Conservation (phyloP, 2,888 invertebrate genomes). For the Apocheima hispidaria region DNA sequence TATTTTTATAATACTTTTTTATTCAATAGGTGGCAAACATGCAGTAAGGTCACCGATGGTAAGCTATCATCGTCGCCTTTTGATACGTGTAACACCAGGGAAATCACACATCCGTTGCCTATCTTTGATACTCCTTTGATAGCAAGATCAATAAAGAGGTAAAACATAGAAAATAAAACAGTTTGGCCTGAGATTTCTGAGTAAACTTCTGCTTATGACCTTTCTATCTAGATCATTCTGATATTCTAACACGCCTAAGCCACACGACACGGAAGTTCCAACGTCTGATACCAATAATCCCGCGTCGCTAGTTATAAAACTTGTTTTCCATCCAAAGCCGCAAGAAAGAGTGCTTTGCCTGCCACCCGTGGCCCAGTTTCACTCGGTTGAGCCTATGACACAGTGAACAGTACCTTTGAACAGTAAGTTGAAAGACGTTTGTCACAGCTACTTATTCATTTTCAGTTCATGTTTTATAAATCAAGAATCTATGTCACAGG, state of each 20-base stretch:
- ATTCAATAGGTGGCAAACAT: too few species aligned
- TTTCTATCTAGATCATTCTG: neutral
- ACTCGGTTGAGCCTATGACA: constrained; percentile 39
- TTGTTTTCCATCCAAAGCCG: constrained; percentile 51
- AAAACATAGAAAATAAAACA: too few species aligned
- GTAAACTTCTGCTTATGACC: neutral
- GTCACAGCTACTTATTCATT: neutral
- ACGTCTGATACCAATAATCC: constrained; percentile 53
- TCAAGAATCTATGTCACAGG: too few species aligned
- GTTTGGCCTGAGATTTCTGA: too few species aligned
- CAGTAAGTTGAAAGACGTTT: constrained; percentile 4
- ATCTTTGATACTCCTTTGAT: too few species aligned
- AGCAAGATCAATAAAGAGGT: too few species aligned
- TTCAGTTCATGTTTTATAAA: neutral
- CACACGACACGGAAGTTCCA: constrained; percentile 38
- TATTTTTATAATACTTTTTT: too few species aligned
- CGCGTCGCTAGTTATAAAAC: constrained; percentile 51
- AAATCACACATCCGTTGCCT: too few species aligned
- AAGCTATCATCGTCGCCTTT: too few species aligned
- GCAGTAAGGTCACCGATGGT: too few species aligned
- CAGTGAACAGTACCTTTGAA: constrained; percentile 3
- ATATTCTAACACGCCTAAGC: constrained; percentile 15
- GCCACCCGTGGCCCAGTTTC: constrained; percentile 53
- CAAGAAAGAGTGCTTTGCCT: constrained; percentile 50
- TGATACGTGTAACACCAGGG: too few species aligned